These are phyloP conservation scores for Clangula hyemalis DNA, from an alignment of 2,797 vertebrate genomes.

Conservation along the genomic window DNA sequence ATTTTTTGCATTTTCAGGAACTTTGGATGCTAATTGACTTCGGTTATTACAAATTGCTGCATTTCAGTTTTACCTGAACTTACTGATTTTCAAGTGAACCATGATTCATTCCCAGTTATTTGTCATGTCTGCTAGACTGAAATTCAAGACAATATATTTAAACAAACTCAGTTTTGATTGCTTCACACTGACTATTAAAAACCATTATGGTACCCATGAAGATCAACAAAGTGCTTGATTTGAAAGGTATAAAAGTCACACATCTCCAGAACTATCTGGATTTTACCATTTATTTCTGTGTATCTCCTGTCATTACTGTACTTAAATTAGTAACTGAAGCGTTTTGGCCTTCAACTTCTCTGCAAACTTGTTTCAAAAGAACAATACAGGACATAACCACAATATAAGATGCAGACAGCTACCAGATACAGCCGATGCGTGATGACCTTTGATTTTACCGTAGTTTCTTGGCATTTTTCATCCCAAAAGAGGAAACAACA, in stretches of 20 bases:
- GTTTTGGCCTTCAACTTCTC: neutral
- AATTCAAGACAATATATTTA: neutral
- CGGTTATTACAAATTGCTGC: neutral
- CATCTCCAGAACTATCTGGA: neutral
- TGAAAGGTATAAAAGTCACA: neutral
- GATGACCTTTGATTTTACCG: neutral
- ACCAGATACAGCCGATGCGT: neutral
- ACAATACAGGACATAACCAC: neutral
- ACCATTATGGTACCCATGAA: accelerated
- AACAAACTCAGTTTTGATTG: neutral
- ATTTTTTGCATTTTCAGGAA: neutral
- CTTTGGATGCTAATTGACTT: neutral
- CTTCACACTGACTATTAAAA: neutral
- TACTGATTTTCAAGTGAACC: neutral
- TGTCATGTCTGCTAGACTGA: neutral
- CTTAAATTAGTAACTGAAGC: neutral
- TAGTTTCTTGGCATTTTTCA: neutral
- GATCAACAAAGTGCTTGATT: neutral
- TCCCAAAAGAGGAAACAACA: neutral
- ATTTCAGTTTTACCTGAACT: neutral
- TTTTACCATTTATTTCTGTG: neutral
- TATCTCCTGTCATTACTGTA: neutral
- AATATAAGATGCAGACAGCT: neutral
- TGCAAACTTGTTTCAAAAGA: neutral
- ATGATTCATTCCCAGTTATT: neutral